Evolutionary conservation across 2,113 vertebrate species (phyloP).

Genomic region (Lepisosteus osseus): DNA sequence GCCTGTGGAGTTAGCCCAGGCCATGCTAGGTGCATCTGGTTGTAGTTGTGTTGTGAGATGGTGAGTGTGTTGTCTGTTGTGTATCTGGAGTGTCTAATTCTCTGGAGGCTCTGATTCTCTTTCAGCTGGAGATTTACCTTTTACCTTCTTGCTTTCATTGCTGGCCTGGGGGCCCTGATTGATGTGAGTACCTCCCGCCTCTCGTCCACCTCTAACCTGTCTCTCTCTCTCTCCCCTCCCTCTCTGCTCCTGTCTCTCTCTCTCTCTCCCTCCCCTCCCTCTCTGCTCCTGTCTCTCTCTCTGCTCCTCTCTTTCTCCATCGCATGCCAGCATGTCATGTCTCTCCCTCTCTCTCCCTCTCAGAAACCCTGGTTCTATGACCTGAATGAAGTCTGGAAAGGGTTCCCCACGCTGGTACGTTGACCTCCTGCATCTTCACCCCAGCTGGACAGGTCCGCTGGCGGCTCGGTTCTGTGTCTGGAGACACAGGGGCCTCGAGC

Average conservation of each 20-base stretch:
- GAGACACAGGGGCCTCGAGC: too few species aligned
- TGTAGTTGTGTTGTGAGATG: not conserved
- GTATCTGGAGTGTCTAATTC: slow-evolving; percentile 35
- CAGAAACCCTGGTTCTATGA: slow-evolving; percentile 97
- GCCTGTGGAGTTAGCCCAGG: too few species aligned
- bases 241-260: too few species aligned
- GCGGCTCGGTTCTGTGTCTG: too few species aligned
- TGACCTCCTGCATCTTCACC: not conserved
- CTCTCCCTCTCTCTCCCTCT: slow-evolving; percentile 13
- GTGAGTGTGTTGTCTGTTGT: slow-evolving; percentile 32
- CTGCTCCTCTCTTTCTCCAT: slow-evolving; percentile 2
- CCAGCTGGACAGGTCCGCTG: not conserved
- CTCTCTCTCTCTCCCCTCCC: too few species aligned
- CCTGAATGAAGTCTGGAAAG: slow-evolving; percentile 84
- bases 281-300: not conserved
- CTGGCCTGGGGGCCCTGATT: slow-evolving; percentile 83
- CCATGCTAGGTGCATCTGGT: too few species aligned
- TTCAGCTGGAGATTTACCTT: slow-evolving; percentile 95
- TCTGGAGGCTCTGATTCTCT: slow-evolving; percentile 59
- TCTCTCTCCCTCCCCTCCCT: slow-evolving; percentile 19
- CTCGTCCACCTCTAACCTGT: not conserved
- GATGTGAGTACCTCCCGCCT: slow-evolving; percentile 76
- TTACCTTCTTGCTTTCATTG: slow-evolving; percentile 92
- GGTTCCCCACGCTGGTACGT: slow-evolving; percentile 87
- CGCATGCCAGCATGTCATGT: not conserved